Conservation (phyloP, 2,888 invertebrate species). For the Philopedon plagiatum region DNA sequence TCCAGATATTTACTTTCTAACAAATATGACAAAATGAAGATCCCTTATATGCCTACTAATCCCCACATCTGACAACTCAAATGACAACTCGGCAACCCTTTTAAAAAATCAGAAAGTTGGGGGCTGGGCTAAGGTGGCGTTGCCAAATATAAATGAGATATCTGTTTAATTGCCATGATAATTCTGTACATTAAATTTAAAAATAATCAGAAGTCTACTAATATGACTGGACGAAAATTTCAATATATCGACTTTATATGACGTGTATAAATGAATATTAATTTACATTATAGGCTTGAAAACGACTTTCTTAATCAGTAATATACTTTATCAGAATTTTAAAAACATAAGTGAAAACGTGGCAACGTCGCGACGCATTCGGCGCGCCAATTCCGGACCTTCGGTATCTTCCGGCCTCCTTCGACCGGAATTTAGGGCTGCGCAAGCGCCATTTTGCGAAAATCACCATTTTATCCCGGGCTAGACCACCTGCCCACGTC, state of each 20-base stretch:
- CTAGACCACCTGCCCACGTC: constrained; percentile 47
- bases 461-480: constrained; percentile 57
- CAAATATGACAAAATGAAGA: no score
- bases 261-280: no score
- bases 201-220: no score
- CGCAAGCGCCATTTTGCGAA: constrained; percentile 53
- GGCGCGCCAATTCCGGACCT: constrained; percentile 27
- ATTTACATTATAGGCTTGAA: no score
- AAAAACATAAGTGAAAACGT: neutral
- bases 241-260: no score
- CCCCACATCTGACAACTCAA: neutral
- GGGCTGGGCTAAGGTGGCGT: neutral
- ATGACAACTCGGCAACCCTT: neutral
- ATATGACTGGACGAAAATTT: no score
- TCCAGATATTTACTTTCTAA: no score
- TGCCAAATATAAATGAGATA: constrained; percentile 17
- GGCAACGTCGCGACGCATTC: constrained; percentile 6
- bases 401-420: constrained; percentile 52
- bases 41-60: no score
- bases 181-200: no score
- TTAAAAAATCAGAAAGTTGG: constrained; percentile 22
- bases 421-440: constrained; percentile 38
- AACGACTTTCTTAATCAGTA: no score
- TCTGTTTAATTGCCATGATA: neutral
- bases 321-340: neutral